These are phyloP conservation scores for Heliconius ethilla DNA, from an alignment of 2,888 invertebrate genomes.

Conservation along the genomic window DNA sequence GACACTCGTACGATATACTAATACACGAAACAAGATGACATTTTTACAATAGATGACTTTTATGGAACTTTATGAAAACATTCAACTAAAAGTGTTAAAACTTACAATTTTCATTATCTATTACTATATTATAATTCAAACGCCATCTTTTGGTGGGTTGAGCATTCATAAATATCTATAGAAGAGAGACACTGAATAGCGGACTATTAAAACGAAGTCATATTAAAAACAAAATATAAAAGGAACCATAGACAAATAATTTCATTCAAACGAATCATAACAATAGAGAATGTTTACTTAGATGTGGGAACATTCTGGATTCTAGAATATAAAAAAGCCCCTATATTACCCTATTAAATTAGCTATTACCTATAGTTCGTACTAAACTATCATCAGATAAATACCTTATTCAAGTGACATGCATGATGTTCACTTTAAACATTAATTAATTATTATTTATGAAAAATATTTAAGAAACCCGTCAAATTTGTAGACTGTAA, in stretches of 20 bases:
- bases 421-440: slow-evolving; percentile 18
- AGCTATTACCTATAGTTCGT: slow-evolving; percentile 71
- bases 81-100: neutral
- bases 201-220: slow-evolving; percentile 23
- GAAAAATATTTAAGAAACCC: slow-evolving; percentile 19
- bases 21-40: slow-evolving; percentile 14
- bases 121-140: neutral
- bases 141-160: slow-evolving; percentile 37
- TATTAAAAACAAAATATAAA: slow-evolving; percentile 29
- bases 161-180: slow-evolving; percentile 25
- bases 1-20: slow-evolving; percentile 3
- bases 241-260: slow-evolving; percentile 57
- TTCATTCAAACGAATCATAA: slow-evolving; percentile 54
- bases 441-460: slow-evolving; percentile 11
- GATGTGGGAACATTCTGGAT: slow-evolving; percentile 46
- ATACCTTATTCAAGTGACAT: slow-evolving; percentile 52
- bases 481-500: slow-evolving; percentile 18
- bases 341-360: slow-evolving; percentile 74
- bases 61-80: neutral
- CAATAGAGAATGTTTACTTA: slow-evolving; percentile 50
- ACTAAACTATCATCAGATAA: slow-evolving; percentile 71
- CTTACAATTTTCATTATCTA: neutral
- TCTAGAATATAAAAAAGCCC: slow-evolving; percentile 65
- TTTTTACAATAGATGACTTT: slow-evolving; percentile 13
- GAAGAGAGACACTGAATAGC: slow-evolving; percentile 18